These are phyloP conservation scores for Stichopus chloronotus DNA, from an alignment of 35 echinoderm and acorn worm genomes.

Conservation along the genomic window DNA sequence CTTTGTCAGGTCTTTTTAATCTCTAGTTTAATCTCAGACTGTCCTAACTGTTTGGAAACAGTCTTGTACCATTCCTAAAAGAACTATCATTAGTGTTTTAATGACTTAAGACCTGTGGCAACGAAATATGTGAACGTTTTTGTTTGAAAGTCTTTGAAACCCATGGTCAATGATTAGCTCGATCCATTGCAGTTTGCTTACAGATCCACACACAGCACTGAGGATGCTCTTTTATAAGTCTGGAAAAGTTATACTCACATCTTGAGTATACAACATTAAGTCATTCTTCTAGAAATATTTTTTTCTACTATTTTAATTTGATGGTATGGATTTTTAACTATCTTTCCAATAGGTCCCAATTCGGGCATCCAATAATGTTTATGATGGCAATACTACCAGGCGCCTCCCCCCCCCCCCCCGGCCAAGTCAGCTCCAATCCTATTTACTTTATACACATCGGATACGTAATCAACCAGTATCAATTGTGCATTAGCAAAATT, in stretches of 20 bases:
- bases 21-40: background rate
- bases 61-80: background rate
- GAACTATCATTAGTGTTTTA: constrained; percentile 3
- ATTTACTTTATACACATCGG: constrained; percentile 4
- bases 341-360: background rate
- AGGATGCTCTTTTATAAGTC: too few relatives aligned
- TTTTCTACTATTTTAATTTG: background rate
- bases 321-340: background rate
- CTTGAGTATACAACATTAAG: too few relatives aligned
- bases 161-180: background rate
- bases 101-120: background rate
- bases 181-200: background rate
- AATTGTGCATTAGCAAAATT: background rate
- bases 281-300: background rate
- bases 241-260: too few relatives aligned
- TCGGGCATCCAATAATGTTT: background rate
- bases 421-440: background rate
- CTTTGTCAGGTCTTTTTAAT: background rate
- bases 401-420: background rate
- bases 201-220: background rate
- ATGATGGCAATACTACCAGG: background rate
- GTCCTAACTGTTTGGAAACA: background rate
- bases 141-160: background rate
- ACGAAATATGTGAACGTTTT: background rate
- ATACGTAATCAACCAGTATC: background rate